Evolutionary conservation across 2,113 vertebrate genomes (phyloP).

Genomic region (Leptosomus discolor): DNA sequence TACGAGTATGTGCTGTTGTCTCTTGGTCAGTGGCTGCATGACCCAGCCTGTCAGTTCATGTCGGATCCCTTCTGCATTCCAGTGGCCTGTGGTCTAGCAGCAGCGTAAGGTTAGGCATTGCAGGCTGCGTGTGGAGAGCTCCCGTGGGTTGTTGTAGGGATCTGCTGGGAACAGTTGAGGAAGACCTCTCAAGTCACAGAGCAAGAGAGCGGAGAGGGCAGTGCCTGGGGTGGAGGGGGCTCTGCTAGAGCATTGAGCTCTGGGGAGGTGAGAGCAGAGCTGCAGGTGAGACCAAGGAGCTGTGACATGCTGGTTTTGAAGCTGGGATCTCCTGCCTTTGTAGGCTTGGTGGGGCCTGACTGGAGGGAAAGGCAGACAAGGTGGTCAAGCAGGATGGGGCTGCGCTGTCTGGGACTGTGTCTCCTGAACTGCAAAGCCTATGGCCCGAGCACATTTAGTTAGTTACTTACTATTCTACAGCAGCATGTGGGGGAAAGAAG

Average conservation of each 20-base stretch:
- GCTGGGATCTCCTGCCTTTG: background rate
- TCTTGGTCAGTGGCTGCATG: background rate
- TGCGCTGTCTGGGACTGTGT: background rate
- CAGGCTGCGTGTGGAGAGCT: background rate
- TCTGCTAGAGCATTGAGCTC: background rate
- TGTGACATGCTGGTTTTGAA: background rate
- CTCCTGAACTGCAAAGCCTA: background rate
- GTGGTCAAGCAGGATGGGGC: background rate
- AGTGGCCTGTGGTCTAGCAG: background rate
- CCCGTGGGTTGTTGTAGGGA: background rate
- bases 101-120: accelerated
- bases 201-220: background rate
- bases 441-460: background rate
- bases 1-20: background rate
- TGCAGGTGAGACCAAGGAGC: background rate
- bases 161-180: accelerated
- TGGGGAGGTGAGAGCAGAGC: background rate
- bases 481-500: background rate
- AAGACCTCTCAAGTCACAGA: background rate
- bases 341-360: background rate
- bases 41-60: background rate
- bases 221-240: background rate
- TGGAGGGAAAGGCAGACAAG: background rate
- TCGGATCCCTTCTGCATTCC: accelerated
- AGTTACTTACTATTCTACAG: background rate